Percentiles rank a stretch among this genome's conserved stretches.
phyloP scores from a whole-genome alignment of 2,797 vertebrate species.

The Vipera latastei region DNA sequence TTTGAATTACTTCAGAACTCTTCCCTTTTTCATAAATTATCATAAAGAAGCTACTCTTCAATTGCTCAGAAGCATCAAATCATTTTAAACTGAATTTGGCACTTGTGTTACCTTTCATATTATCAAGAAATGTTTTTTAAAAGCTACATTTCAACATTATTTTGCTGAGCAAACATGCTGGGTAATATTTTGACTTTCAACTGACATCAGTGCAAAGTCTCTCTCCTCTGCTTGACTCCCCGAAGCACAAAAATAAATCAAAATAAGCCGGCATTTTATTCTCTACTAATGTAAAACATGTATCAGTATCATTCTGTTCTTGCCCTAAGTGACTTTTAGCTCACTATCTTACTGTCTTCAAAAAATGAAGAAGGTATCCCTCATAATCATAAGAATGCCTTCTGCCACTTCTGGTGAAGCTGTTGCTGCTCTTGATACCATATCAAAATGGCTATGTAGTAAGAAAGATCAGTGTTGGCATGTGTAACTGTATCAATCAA shows the following conservation, averaged over 20 bases:
- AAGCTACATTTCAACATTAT: slow-evolving; percentile 10
- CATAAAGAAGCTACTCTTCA: slow-evolving; percentile 20
- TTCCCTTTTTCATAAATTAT: slow-evolving; percentile 2
- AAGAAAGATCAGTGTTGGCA: not conserved
- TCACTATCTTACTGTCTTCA: not conserved
- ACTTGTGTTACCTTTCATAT: slow-evolving; percentile 36
- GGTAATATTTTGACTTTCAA: slow-evolving; percentile 31
- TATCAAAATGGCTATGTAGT: not conserved
- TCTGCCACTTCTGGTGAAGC: not conserved
- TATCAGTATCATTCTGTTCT: not conserved
- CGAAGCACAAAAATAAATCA: slow-evolving; percentile 24
- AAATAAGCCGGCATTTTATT: not conserved
- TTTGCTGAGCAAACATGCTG: slow-evolving; percentile 25
- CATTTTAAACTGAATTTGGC: slow-evolving; percentile 42
- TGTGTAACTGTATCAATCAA: not conserved
- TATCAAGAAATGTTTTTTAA: not conserved
- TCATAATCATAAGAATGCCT: not conserved
- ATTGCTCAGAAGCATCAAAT: slow-evolving; percentile 22
- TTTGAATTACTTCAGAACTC: slow-evolving; percentile 16
- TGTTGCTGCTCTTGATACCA: not conserved
- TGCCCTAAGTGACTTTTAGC: not conserved
- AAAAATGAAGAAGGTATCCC: not conserved
- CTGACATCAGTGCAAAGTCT: slow-evolving; percentile 29
- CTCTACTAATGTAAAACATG: slow-evolving; percentile 10
- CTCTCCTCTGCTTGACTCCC: not conserved